Base-by-base conservation (phyloP, 2,888 invertebrate species). In the Palloptera scutellata region DNA sequence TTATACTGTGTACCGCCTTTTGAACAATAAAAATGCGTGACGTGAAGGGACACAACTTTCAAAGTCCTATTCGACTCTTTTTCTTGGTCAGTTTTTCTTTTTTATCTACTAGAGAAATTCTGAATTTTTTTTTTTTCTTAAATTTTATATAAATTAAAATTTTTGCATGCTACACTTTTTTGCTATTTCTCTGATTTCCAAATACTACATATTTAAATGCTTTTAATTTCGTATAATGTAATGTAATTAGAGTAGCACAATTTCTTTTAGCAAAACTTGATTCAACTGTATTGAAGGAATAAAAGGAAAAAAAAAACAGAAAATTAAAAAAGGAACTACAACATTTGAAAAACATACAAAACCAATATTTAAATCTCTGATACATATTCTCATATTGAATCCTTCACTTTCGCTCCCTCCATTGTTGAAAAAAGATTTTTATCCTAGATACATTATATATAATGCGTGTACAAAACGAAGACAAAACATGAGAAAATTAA, bases 381-480 rank as follows among this genome's bases (percentile, higher is more conserved):
- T 52, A 57, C 51, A 43, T 61, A 41, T 68, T 45, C 45, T 41
- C 59, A 55, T 40, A 60, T 43, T 61, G 41, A 45, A 59, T 48
- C 42, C 54, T 60, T 61, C 61, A 11, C 17, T 58, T 57, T 64
- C 57, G n/a, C 64, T 68, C 55, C 55, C 17, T 64, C 45, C 51
- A 64, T 51, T 59, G 43, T 64, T 59, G 17, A n/a, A 55, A 63
- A 64, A 51, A 59, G 51, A 59, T 59, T 59, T 64, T 64, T 73
- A 72, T 71, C 77, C 81, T 78, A 81, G 80, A 81, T 78, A 81
- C 81, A 82, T 82, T 81, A 82, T 82, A 81, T 83, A 83, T 82
- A 82, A 83, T 83, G 83, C 83, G 83, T 83, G 83, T 83, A 81
- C 79, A 75, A 73, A 72, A 74, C 69, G 72, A 70, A 72, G 70